Evolutionary conservation across 2,797 vertebrate genomes (phyloP).

Genomic region (Lophotriccus pileatus): DNA sequence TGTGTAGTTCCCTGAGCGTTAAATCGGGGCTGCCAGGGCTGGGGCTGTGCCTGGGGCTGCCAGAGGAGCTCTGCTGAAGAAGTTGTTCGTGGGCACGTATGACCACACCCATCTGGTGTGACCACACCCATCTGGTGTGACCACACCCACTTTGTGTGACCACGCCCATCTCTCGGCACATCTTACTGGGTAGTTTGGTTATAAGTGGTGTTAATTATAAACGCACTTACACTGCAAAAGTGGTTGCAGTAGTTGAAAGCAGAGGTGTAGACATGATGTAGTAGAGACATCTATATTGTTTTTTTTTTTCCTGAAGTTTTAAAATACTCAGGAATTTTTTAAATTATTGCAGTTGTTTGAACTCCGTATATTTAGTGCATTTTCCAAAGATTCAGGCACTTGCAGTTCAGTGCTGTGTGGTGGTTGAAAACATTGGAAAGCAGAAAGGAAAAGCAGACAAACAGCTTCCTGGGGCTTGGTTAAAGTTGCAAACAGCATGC

Average conservation of each 20-base stretch:
- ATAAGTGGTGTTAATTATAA: constrained; percentile 28
- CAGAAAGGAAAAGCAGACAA: not conserved
- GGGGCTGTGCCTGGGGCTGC: not conserved
- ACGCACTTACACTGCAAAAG: not conserved
- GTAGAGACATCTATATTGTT: not conserved
- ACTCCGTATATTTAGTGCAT: not conserved
- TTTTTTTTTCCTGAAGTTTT: not conserved
- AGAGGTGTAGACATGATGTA: not conserved
- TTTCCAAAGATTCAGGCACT: not conserved
- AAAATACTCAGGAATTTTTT: not conserved
- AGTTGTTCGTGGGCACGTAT: not conserved
- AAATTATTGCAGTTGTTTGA: not conserved
- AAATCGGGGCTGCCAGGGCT: not conserved
- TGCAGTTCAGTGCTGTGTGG: not conserved
- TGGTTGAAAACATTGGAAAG: not conserved
- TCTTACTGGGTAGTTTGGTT: too few species aligned
- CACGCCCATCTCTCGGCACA: too few species aligned
- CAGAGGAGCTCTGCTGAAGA: not conserved
- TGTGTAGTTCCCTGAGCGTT: not conserved
- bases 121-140: too few species aligned
- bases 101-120: too few species aligned
- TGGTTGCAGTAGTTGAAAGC: not conserved
- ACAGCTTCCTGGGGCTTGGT: not conserved
- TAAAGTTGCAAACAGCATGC: not conserved
- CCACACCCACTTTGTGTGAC: too few species aligned